These are phyloP conservation scores for Seriola dumerili DNA, from an alignment of 2,113 vertebrate species.

Conservation along the genomic window DNA sequence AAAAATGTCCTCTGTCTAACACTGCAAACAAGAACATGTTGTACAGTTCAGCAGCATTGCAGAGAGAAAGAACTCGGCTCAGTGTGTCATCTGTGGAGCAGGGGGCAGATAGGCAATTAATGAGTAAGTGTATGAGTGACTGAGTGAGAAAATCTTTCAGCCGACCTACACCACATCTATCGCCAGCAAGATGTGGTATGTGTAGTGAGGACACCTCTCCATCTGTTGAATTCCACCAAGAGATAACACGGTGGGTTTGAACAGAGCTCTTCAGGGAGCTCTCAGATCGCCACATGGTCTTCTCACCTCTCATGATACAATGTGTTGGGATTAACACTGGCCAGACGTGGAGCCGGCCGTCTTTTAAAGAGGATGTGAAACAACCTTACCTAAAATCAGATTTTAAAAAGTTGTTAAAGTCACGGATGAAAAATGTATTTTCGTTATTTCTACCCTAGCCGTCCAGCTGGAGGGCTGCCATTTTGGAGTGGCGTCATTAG, in stretches of 20 bases:
- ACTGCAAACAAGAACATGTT: neutral
- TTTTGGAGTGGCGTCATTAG: no score
- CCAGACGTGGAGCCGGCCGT: neutral
- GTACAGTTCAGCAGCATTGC: neutral
- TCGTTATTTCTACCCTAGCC: no score
- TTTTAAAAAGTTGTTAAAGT: no score
- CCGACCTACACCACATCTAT: neutral
- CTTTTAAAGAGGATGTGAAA: no score
- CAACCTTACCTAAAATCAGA: no score
- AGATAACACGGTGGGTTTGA: neutral
- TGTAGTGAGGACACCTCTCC: neutral
- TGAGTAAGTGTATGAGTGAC: constrained; percentile 14
- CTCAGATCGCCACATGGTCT: neutral
- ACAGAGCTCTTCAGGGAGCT: neutral
- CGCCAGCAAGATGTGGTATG: constrained; percentile 16
- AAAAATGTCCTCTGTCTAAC: neutral
- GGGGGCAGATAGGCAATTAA: constrained; percentile 23
- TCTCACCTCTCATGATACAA: neutral
- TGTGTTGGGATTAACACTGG: neutral
- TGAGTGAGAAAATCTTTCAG: constrained; percentile 32
- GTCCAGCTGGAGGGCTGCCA: no score
- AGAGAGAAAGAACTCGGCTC: constrained; percentile 1
- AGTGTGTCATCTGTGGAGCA: constrained; percentile 15
- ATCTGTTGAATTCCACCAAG: neutral
- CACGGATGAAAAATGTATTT: no score